Evolutionary conservation across 2,888 invertebrate species (phyloP), one percentile per base, ranked within the genome.

Genomic region (Cerceris ruficornis): DNA sequence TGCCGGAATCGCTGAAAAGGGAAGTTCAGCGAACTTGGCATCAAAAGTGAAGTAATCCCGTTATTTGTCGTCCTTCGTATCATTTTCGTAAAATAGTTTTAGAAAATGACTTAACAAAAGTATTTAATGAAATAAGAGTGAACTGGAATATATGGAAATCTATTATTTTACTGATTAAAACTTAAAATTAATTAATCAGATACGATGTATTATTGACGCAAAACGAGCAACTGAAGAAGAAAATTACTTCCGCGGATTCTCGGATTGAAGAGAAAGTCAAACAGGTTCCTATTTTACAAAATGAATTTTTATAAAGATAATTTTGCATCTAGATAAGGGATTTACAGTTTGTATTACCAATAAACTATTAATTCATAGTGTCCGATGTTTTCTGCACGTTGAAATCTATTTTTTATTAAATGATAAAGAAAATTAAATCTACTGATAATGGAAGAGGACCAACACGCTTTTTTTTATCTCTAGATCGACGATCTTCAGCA

Each of bases 21-120:
- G 83, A 88, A 76, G 86, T 90, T 6, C 88, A 88, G 68, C 85
- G 84, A 41, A 84, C 80, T 13, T 90, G 90, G 90, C 87, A 90
- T 15, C 82, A 84, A 58, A 90, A 90, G 89, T 90, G 85, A 83
- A 88, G 88, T 87, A 86, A 73, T 65, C 54, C n/a, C 42, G 13
- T 52, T 69, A 69, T 17, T 17, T 39, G 9, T 8, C 9, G 9
- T 11, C 46, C 11, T 4, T 46, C 11, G 46, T 11, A 11, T 46
- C 2, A 46, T 46, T 8, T 46, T 46, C 8, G 5, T 1, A 8
- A 11, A 11, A 46, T 11, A 8, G 1, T 46, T 15, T 42, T 28
- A 28, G 28, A 28, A 4, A 28, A 28, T 28, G 28, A 28, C 2
- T 28, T 28, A 28, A 28, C 28, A 28, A 4, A 28, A 28, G 2